These are phyloP conservation scores for Stenichneumon culpator DNA, from an alignment of 2,888 invertebrate species.

Conservation along the genomic window DNA sequence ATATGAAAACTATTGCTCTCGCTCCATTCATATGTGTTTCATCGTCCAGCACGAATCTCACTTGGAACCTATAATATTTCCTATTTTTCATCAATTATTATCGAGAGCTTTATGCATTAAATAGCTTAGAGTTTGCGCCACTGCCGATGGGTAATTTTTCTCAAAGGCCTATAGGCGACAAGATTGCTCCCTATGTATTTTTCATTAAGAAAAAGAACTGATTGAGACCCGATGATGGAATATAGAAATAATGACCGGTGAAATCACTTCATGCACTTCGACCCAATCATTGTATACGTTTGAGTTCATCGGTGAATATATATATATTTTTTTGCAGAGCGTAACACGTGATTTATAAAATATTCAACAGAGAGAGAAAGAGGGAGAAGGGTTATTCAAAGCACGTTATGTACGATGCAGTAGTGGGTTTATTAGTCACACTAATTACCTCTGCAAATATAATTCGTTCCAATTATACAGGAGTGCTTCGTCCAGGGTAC, in stretches of 20 bases:
- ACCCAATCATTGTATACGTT: neutral
- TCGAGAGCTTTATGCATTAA: too few species aligned
- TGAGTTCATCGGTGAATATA: neutral
- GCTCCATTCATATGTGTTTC: too few species aligned
- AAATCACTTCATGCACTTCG: neutral
- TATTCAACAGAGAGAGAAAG: neutral
- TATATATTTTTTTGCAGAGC: neutral
- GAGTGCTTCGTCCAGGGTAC: conserved; percentile 38
- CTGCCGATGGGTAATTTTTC: too few species aligned
- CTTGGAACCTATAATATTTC: neutral
- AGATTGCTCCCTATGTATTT: too few species aligned
- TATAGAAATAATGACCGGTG: neutral
- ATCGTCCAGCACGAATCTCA: too few species aligned
- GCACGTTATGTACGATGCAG: conserved; percentile 29
- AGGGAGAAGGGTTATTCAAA: neutral
- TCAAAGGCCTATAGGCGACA: too few species aligned
- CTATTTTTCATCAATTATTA: neutral
- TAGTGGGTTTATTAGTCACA: conserved; percentile 58
- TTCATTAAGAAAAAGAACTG: too few species aligned
- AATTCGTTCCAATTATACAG: conserved; percentile 66
- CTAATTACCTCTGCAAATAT: conserved; percentile 66
- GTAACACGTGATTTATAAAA: conserved; percentile 18
- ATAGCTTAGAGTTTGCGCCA: too few species aligned
- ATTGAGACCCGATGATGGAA: too few species aligned
- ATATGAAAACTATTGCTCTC: neutral